A percentile compares a stretch with the other conserved stretches of the same genome.
Conservation (phyloP, 2,797 vertebrate species). For the Schizopygopsis pylzovi region DNA sequence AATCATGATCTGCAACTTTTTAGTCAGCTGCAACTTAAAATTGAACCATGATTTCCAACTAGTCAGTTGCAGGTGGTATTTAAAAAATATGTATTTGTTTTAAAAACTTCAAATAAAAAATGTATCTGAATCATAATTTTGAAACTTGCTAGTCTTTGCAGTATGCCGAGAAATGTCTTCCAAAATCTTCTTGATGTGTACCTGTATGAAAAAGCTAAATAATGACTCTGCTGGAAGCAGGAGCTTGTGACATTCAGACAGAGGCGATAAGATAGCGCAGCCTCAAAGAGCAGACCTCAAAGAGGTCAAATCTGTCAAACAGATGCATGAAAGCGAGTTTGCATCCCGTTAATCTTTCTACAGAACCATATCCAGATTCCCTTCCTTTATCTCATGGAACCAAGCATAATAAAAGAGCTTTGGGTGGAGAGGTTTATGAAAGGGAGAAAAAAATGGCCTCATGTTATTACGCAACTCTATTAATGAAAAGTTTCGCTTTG, state of each 20-base stretch:
- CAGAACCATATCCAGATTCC: constrained; percentile 15
- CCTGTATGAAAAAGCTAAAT: constrained; percentile 21
- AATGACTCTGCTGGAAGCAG: constrained; percentile 30
- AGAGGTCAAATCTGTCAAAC: constrained; percentile 43
- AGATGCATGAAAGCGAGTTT: constrained; percentile 39
- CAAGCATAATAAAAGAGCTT: background rate
- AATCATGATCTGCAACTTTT: background rate
- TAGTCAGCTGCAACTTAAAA: background rate
- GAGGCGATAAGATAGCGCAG: constrained; percentile 37
- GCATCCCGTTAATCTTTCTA: constrained; percentile 28
- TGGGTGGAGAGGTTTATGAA: constrained; percentile 12
- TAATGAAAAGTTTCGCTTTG: background rate
- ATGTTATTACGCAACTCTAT: constrained; percentile 9
- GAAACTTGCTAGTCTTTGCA: background rate
- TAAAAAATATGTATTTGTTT: background rate
- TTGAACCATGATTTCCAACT: background rate
- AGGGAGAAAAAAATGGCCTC: background rate
- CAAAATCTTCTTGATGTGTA: constrained; percentile 18
- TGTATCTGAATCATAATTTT: background rate
- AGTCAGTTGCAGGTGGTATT: background rate
- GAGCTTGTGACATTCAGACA: constrained; percentile 47
- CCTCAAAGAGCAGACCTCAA: constrained; percentile 36
- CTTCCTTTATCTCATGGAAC: background rate
- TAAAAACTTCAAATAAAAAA: background rate
- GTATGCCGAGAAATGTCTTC: background rate